These are phyloP conservation scores for Gymnarchus niloticus DNA, from an alignment of 2,113 vertebrate genomes.

Conservation along the genomic window DNA sequence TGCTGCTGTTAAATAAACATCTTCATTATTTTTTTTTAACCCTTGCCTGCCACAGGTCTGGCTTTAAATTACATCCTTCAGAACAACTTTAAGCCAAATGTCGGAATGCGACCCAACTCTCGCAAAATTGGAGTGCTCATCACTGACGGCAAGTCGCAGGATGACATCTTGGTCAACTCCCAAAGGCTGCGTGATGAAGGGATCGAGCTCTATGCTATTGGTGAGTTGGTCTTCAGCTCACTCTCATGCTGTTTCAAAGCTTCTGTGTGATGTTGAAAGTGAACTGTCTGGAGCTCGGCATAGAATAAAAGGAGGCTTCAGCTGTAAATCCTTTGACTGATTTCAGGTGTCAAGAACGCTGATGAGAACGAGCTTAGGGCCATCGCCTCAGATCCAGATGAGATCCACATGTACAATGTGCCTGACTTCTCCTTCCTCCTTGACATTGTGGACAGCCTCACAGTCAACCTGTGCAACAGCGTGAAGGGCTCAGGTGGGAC, in stretches of 20 bases:
- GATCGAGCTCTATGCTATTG: constrained; percentile 88
- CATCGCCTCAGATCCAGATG: constrained; percentile 87
- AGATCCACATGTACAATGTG: constrained; percentile 87
- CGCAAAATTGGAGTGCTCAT: constrained; percentile 91
- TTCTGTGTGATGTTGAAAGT: neutral
- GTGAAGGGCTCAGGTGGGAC: constrained; percentile 87
- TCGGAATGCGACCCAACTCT: constrained; percentile 79
- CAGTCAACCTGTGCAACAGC: constrained; percentile 88
- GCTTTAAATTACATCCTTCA: constrained; percentile 88
- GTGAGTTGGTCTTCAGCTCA: constrained; percentile 54
- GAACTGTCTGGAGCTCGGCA: neutral
- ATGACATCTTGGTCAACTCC: constrained; percentile 78
- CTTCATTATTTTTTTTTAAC: neutral
- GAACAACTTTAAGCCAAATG: constrained; percentile 82
- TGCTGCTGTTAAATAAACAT: neutral
- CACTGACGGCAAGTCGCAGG: constrained; percentile 96
- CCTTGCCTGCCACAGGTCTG: constrained; percentile 64
- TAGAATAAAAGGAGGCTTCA: neutral
- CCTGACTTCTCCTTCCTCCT: constrained; percentile 85
- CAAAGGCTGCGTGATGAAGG: constrained; percentile 74
- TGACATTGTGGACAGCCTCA: constrained; percentile 82
- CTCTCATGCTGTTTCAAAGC: neutral
- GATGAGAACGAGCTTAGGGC: constrained; percentile 88
- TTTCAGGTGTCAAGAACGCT: constrained; percentile 92
- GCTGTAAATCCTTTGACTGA: neutral